Conservation (phyloP, 23 tunicate species). For the Diplosoma virens region DNA sequence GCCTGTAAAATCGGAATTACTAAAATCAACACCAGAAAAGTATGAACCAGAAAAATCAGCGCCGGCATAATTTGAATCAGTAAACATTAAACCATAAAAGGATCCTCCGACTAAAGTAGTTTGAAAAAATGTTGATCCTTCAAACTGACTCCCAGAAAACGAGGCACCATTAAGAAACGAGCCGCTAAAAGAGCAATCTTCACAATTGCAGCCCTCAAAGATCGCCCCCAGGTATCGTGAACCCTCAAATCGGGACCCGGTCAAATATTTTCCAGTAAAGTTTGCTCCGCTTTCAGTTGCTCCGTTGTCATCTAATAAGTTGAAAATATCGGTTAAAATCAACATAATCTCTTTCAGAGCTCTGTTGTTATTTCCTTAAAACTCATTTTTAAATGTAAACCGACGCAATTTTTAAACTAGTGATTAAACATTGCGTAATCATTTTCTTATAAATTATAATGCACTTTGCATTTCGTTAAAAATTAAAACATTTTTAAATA, state of each 20-base stretch:
- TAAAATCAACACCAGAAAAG: neutral
- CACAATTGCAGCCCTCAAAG: neutral
- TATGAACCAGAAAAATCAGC: neutral
- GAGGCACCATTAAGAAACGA: neutral
- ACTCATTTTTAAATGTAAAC: no score
- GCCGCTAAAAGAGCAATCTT: neutral
- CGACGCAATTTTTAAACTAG: no score
- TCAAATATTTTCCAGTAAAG: neutral
- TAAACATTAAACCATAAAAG: neutral
- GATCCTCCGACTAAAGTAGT: neutral
- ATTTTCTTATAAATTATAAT: no score
- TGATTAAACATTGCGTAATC: no score
- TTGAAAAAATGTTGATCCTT: neutral
- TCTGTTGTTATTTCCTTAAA: no score
- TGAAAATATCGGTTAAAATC: no score
- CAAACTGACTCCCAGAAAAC: neutral
- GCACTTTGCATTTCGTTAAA: no score
- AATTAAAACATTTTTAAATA: no score
- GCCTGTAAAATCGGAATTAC: slow-evolving; percentile 11
- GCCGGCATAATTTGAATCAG: neutral
- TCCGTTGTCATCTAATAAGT: no score
- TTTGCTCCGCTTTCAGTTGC: neutral
- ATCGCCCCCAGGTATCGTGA: neutral
- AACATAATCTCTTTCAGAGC: no score
- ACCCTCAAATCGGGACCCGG: neutral